These are phyloP conservation scores for Drosophila navojoa DNA, from an alignment of 1,140 invertebrate species.

Conservation along the genomic window DNA sequence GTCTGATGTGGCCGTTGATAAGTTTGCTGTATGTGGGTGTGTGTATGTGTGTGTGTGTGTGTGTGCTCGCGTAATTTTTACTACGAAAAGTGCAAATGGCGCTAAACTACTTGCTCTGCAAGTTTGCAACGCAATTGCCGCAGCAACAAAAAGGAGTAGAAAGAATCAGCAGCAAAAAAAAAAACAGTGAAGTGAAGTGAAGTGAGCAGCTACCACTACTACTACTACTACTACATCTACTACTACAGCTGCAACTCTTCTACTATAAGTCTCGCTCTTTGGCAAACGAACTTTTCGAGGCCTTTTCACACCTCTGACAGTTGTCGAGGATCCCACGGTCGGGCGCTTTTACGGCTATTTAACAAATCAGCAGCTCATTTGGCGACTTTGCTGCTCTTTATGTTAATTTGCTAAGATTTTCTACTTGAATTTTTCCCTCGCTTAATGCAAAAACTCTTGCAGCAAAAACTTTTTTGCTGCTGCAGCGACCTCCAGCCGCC, in stretches of 20 bases:
- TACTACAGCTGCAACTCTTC: conserved; percentile 4
- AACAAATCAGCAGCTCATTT: conserved; percentile 79
- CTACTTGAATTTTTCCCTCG: neutral
- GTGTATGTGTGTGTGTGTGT: conserved; percentile 37
- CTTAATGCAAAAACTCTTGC: conserved; percentile 36
- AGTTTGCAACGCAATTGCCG: conserved; percentile 76
- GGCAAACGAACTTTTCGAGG: conserved; percentile 42
- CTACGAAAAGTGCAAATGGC: conserved; percentile 80
- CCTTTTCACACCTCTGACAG: conserved; percentile 63
- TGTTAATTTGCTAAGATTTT: conserved; percentile 71
- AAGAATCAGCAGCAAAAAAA: conserved; percentile 2
- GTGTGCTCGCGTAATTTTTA: conserved; percentile 72
- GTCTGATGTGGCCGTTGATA: too few relatives aligned
- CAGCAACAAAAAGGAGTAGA: conserved; percentile 20
- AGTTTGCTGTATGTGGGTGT: conserved; percentile 22
- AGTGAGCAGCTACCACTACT: conserved; percentile 1
- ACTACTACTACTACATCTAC: neutral
- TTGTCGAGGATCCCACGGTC: conserved; percentile 65
- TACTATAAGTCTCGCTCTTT: conserved; percentile 47
- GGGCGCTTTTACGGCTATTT: conserved; percentile 72
- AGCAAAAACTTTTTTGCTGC: conserved; percentile 7
- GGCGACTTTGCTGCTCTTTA: conserved; percentile 52
- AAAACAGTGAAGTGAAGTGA: conserved; percentile 5
- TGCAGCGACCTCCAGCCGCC: neutral
- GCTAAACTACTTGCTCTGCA: conserved; percentile 80